Evolutionary conservation across 2,797 vertebrate species (phyloP), one percentile per base, ranked within the genome.

Genomic region (Pseudochaenichthys georgianus): DNA sequence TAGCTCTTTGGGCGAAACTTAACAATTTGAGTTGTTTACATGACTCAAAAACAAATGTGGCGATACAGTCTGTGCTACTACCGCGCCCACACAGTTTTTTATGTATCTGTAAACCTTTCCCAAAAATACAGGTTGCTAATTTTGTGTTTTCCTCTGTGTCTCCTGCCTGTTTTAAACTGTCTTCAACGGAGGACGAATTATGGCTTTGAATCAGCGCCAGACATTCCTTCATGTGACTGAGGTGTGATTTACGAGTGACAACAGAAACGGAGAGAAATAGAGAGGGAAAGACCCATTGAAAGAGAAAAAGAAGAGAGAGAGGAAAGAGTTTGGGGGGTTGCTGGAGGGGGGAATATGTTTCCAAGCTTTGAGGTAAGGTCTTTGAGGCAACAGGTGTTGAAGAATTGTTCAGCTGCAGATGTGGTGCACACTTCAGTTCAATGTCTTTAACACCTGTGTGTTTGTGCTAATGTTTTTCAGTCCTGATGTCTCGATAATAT

Each of bases 191-290:
- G 72, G 65, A 81, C 69, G 79, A 79, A 78, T 67, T 54, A 73
- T 57, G 88, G 87, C 70, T 87, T 81, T 86, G 89, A 88, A 64
- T 89, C 74, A 2, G 80, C 0, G 81, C 83, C 90, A 91, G 79
- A 60, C 81, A 87, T 91, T 91, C 83, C 86, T 90, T 63, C 75
- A 82, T 87, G 81, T 78, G 79, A 82, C 86, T 81, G 38, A 54
- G 73, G 75, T 8, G 84, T 87, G 89, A 93, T 93, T 92, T 89
- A 92, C 60, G 87, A 77, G 78, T 52, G 80, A 91, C 87, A 85
- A 85, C 81, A 87, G 81, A 75, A 62, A 62, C 57, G 34, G 34
- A 54, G n/a, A 54, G 54, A 68, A 54, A 61, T 48, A 54, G 42
- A 21, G 58, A 70, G 70, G 74, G 57, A 62, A 58, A 50, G 61